Conservation (phyloP, 2,888 invertebrate species). For the Heliconius sara region DNA sequence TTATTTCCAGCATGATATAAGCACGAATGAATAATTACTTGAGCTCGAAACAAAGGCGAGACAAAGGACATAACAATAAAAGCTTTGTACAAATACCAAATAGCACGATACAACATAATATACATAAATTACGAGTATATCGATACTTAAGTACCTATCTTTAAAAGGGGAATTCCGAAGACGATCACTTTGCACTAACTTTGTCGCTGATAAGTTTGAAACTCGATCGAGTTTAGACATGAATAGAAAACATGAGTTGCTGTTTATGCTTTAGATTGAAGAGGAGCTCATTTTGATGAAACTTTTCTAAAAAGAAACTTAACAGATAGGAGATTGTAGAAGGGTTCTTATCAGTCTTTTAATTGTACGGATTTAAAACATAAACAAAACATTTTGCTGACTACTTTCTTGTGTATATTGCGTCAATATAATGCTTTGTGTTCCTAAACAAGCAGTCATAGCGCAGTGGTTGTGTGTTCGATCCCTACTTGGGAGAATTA, state of each 20-base stretch:
- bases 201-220: slow-evolving; percentile 17
- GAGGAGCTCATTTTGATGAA: neutral
- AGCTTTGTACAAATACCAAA: neutral
- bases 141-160: neutral
- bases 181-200: slow-evolving; percentile 13
- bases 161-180: neutral
- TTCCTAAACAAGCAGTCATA: too few species aligned
- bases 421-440: too few species aligned
- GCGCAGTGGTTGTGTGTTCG: too few species aligned
- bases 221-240: slow-evolving; percentile 4
- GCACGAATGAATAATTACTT: neutral
- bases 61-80: neutral
- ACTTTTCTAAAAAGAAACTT: neutral
- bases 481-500: too few species aligned
- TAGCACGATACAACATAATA: neutral
- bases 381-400: too few species aligned
- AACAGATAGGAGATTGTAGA: neutral
- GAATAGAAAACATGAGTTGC: neutral
- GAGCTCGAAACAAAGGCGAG: slow-evolving; percentile 1
- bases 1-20: neutral
- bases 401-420: too few species aligned
- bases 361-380: neutral
- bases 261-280: neutral
- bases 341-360: neutral
- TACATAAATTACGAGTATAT: slow-evolving; percentile 1